Conservation (phyloP, 2,888 invertebrate genomes). For the Leptopterna dolabrata region DNA sequence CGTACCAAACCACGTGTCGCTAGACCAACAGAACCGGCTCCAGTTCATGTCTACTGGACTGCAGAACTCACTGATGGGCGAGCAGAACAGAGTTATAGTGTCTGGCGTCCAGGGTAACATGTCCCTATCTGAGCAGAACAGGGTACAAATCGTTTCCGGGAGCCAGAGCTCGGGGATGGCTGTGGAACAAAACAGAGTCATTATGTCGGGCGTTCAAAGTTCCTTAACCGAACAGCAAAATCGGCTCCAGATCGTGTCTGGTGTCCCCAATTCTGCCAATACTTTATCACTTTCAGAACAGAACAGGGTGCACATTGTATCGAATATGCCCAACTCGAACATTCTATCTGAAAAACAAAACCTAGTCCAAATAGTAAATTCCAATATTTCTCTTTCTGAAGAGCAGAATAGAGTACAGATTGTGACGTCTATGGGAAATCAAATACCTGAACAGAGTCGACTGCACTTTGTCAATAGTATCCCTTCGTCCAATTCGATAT, state of each 20-base stretch:
- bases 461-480: constrained; percentile 62
- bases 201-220: constrained; percentile 60
- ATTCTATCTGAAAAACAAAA: constrained; percentile 62
- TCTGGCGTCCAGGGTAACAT: constrained; percentile 58
- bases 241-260: constrained; percentile 62
- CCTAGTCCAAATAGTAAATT: constrained; percentile 58
- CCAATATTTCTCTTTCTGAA: constrained; percentile 59
- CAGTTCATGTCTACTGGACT: constrained; percentile 60
- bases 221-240: constrained; percentile 60
- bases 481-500: constrained; percentile 56
- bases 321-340: constrained; percentile 59
- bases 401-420: constrained; percentile 62
- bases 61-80: constrained; percentile 52
- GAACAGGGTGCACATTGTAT: constrained; percentile 59
- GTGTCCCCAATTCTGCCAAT: constrained; percentile 55
- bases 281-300: constrained; percentile 58
- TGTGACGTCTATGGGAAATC: constrained; percentile 58
- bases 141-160: constrained; percentile 57
- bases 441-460: constrained; percentile 58
- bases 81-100: constrained; percentile 59
- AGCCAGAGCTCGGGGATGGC: constrained; percentile 53
- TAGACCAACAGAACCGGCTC: constrained; percentile 61
- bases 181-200: constrained; percentile 61
- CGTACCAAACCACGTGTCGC: constrained; percentile 56
- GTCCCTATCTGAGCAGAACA: constrained; percentile 59